These are phyloP conservation scores for Aphelinus atriplicis DNA, from an alignment of 1,140 invertebrate species.

Conservation along the genomic window DNA sequence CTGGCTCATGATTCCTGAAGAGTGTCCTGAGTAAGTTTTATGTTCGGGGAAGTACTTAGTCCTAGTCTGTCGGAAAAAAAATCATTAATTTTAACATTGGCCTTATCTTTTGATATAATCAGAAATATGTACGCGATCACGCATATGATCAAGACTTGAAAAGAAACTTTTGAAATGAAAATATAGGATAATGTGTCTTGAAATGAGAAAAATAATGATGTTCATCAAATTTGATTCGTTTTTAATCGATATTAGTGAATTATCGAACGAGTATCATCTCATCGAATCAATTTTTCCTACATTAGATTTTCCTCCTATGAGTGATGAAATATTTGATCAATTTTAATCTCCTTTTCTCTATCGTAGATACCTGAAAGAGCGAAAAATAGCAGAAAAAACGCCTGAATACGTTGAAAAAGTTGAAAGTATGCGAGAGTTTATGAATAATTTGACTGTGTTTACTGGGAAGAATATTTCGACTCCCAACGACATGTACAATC, in stretches of 20 bases:
- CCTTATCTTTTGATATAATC: neutral
- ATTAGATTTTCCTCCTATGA: too few species aligned
- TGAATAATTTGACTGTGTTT: constrained; percentile 44
- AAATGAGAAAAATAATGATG: too few species aligned
- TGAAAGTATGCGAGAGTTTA: constrained; percentile 37
- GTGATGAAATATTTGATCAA: too few species aligned
- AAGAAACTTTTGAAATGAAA: neutral
- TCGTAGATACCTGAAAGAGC: neutral
- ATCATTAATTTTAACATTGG: neutral
- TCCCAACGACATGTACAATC: constrained; percentile 45
- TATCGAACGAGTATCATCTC: too few species aligned
- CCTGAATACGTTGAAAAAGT: constrained; percentile 13
- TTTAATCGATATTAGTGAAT: too few species aligned
- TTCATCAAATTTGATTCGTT: too few species aligned
- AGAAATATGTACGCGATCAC: too few species aligned
- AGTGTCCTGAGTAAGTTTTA: constrained; percentile 32
- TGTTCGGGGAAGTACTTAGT: neutral
- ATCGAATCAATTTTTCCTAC: too few species aligned
- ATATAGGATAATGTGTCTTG: neutral
- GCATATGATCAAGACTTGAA: too few species aligned
- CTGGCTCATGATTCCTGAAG: constrained; percentile 46
- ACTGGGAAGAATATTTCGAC: constrained; percentile 49
- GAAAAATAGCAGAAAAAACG: neutral
- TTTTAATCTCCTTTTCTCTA: too few species aligned
- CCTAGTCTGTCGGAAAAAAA: neutral